Conservation (phyloP, 2,113 vertebrate species). For the Sylvicapra grimmia region DNA sequence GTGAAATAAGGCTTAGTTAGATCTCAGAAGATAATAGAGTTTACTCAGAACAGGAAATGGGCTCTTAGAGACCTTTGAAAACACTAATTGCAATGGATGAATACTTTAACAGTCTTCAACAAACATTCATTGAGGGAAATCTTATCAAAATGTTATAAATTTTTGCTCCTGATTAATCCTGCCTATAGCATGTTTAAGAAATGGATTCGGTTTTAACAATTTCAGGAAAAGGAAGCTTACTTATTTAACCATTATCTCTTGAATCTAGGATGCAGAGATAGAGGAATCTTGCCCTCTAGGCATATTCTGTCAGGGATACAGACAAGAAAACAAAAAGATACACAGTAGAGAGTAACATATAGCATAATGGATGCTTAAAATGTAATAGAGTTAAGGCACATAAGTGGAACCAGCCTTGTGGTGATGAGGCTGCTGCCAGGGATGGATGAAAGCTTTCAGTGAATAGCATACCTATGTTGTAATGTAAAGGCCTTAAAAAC, state of each 20-base stretch:
- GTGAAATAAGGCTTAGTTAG: neutral
- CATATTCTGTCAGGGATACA: neutral
- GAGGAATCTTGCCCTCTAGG: neutral
- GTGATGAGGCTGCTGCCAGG: neutral
- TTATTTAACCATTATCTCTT: neutral
- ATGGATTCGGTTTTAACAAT: neutral
- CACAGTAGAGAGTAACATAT: neutral
- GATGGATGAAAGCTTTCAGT: neutral
- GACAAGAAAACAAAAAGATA: neutral
- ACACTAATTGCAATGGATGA: neutral
- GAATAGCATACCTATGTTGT: neutral
- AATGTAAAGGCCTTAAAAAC: conserved; percentile 2
- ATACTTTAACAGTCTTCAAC: neutral
- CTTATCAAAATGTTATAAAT: neutral
- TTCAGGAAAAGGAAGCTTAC: neutral
- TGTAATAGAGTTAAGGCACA: neutral
- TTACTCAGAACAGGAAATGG: neutral
- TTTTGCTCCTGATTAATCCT: neutral
- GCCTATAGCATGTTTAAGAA: neutral
- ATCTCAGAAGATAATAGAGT: neutral
- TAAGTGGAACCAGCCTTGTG: neutral
- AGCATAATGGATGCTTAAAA: neutral
- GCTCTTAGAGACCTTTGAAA: neutral
- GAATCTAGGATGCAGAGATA: neutral
- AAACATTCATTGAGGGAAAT: conserved; percentile 22